These are phyloP conservation scores for Mycogona germanica DNA, from an alignment of 2,888 invertebrate genomes.

Conservation along the genomic window DNA sequence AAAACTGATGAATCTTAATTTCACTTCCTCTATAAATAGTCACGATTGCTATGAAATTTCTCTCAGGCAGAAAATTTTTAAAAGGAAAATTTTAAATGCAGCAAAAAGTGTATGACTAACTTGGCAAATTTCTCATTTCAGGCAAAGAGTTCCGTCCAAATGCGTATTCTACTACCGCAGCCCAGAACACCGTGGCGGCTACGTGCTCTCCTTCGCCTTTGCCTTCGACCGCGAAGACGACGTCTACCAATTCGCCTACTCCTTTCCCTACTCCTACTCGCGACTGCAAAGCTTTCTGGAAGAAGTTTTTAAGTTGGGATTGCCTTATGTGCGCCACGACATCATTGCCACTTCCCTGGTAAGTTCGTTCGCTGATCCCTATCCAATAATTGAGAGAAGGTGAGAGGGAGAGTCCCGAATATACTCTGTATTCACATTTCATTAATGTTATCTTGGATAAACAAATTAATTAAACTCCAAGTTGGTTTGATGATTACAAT, in stretches of 20 bases:
- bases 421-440: too few relatives aligned
- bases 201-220: slow-evolving; percentile 86
- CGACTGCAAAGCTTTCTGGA: slow-evolving; percentile 73
- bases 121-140: slow-evolving; percentile 35
- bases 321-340: slow-evolving; percentile 52
- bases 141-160: slow-evolving; percentile 64
- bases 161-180: slow-evolving; percentile 89
- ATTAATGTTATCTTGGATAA: too few relatives aligned
- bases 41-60: too few relatives aligned
- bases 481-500: too few relatives aligned
- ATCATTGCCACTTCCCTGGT: slow-evolving; percentile 47
- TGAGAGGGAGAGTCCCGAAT: too few relatives aligned
- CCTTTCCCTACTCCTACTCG: slow-evolving; percentile 92
- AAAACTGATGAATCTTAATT: too few relatives aligned
- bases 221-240: slow-evolving; percentile 92
- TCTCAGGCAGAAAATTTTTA: too few relatives aligned
- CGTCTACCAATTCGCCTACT: slow-evolving; percentile 86
- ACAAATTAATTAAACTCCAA: too few relatives aligned
- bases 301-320: slow-evolving; percentile 48
- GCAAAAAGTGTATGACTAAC: neutral
- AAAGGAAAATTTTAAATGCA: neutral
- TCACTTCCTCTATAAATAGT: too few relatives aligned
- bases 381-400: too few relatives aligned
- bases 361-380: too few relatives aligned
- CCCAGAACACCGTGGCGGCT: slow-evolving; percentile 72